Evolutionary conservation across 1,140 invertebrate genomes (phyloP).

Genomic region (Rhopalosiphum padi): DNA sequence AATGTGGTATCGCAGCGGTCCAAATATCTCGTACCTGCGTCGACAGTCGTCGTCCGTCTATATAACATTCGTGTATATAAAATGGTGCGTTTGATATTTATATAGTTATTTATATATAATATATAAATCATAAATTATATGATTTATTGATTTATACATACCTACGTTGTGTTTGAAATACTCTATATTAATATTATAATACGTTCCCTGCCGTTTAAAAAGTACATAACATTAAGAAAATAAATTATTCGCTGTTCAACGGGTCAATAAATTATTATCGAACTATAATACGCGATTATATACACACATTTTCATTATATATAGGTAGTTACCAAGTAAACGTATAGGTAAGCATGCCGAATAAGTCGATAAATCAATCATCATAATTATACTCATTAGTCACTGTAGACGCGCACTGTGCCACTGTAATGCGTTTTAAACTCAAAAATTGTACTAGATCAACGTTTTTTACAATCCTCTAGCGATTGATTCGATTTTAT

Average conservation of each 20-base stretch:
- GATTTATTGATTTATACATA: neutral
- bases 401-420: neutral
- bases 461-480: neutral
- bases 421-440: neutral
- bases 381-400: neutral
- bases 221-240: neutral
- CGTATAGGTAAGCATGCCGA: neutral
- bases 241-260: neutral
- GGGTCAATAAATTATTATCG: neutral
- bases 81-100: neutral
- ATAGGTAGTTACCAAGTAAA: neutral
- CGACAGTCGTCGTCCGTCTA: neutral
- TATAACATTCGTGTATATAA: neutral
- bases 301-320: neutral
- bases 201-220: neutral
- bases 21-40: neutral
- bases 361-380: conserved; percentile 19
- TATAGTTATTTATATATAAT: neutral
- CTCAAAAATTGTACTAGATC: neutral
- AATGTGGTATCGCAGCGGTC: neutral
- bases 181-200: neutral
- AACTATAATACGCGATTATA: neutral
- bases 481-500: neutral
- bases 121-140: neutral
- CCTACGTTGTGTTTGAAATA: neutral